Conservation (phyloP, 2,113 vertebrate species). For the Brachypteracias leptosomus region DNA sequence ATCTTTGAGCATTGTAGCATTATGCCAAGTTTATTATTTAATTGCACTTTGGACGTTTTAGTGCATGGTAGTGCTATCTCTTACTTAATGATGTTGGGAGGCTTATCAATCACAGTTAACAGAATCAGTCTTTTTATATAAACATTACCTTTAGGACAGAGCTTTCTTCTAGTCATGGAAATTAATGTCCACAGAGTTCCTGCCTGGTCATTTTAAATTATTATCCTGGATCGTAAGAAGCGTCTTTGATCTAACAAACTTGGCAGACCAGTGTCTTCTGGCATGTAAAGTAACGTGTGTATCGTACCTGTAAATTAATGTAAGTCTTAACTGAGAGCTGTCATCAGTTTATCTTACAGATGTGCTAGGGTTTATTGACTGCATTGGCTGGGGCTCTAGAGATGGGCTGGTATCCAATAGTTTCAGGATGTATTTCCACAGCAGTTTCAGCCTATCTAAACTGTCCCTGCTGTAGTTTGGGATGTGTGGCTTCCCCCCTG, state of each 20-base stretch:
- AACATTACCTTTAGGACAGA: constrained; percentile 16
- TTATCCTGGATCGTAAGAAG: not conserved
- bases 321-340: constrained; percentile 2
- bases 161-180: not conserved
- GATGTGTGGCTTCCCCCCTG: not conserved
- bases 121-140: constrained; percentile 16
- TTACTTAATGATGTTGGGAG: not conserved
- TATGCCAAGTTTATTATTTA: constrained; percentile 35
- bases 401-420: not conserved
- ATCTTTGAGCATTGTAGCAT: not conserved
- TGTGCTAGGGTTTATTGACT: not conserved
- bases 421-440: not conserved
- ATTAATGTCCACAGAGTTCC: not conserved
- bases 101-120: constrained; percentile 31
- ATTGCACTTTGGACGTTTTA: constrained; percentile 27
- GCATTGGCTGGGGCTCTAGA: not conserved
- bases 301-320: not conserved
- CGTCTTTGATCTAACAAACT: constrained; percentile 25
- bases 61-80: constrained; percentile 30
- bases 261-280: constrained; percentile 15
- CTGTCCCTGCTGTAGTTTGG: not conserved
- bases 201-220: constrained; percentile 9
- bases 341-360: not conserved
- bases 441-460: not conserved
- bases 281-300: not conserved